Percentiles rank a stretch among this genome's conserved stretches.
Conservation (phyloP, 2,113 vertebrate species). For the Panthera uncia region DNA sequence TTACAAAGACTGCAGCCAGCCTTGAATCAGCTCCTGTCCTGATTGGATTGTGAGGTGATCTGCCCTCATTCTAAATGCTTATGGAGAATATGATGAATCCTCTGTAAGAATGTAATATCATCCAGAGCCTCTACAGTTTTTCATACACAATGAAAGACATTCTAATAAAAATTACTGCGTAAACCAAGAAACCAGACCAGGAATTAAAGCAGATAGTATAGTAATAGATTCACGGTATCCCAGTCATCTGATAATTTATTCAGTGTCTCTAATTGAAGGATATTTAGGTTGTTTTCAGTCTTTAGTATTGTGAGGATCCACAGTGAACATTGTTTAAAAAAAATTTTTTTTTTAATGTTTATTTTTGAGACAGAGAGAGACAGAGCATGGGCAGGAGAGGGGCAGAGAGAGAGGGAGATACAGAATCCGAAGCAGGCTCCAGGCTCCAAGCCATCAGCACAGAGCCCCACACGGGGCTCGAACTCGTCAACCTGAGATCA, state of each 20-base stretch:
- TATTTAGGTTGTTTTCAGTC: neutral
- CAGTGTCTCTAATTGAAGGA: neutral
- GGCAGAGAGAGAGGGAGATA: too few relatives aligned
- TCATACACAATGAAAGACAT: neutral
- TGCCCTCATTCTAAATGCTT: neutral
- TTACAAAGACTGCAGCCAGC: neutral
- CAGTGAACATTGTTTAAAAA: neutral
- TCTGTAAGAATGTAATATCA: neutral
- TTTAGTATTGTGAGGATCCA: constrained; percentile 21
- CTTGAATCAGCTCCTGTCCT: neutral
- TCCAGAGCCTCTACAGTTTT: neutral
- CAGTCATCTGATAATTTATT: neutral
- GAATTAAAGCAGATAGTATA: neutral
- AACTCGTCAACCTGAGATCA: too few relatives aligned
- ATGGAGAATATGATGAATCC: neutral
- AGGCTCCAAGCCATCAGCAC: too few relatives aligned
- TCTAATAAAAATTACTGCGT: constrained; percentile 37
- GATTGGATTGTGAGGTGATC: neutral
- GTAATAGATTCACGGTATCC: neutral
- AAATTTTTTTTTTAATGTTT: too few relatives aligned
- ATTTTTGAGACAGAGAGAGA: too few relatives aligned
- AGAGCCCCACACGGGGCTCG: too few relatives aligned
- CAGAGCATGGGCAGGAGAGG: too few relatives aligned
- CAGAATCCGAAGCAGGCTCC: too few relatives aligned
- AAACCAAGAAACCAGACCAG: neutral